Evolutionary conservation across 2,888 invertebrate species (phyloP).

Genomic region (Catocala nupta): DNA sequence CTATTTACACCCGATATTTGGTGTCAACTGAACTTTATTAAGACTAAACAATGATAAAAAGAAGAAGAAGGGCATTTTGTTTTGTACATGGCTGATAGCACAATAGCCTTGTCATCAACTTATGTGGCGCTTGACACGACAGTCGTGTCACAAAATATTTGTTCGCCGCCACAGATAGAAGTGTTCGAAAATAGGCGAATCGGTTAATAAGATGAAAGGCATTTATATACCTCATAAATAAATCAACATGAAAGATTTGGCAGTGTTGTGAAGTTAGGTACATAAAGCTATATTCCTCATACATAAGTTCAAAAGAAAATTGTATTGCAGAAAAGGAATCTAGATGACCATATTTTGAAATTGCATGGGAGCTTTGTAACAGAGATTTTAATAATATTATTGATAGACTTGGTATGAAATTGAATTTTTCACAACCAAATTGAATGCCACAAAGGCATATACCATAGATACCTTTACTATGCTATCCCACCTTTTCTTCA

Average conservation of each 20-base stretch:
- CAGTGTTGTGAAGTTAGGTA: slow-evolving; percentile 21
- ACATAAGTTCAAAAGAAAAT: slow-evolving; percentile 19
- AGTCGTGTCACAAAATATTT: no score
- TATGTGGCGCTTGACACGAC: no score
- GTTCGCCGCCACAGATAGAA: no score
- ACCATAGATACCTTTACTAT: slow-evolving; percentile 19
- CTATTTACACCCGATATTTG: no score
- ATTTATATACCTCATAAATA: slow-evolving; percentile 3
- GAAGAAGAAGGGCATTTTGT: no score
- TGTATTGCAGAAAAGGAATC: slow-evolving; percentile 9
- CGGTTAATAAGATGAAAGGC: slow-evolving; percentile 16
- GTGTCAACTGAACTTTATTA: no score
- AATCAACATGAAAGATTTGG: slow-evolving; percentile 11
- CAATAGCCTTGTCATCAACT: no score
- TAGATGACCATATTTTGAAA: slow-evolving; percentile 10
- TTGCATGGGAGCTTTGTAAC: slow-evolving; percentile 11
- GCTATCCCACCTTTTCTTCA: slow-evolving; percentile 16
- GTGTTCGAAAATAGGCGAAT: no score
- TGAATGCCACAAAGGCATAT: slow-evolving; percentile 3
- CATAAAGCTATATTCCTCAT: slow-evolving; percentile 19
- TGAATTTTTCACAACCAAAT: slow-evolving; percentile 12
- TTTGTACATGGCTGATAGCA: no score
- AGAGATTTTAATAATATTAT: slow-evolving; percentile 1
- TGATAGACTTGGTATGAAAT: slow-evolving; percentile 5
- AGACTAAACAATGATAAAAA: no score